Evolutionary conservation across 2,888 invertebrate species (phyloP), one percentile per base, ranked within the genome.

Genomic region (Adelphocoris suturalis): DNA sequence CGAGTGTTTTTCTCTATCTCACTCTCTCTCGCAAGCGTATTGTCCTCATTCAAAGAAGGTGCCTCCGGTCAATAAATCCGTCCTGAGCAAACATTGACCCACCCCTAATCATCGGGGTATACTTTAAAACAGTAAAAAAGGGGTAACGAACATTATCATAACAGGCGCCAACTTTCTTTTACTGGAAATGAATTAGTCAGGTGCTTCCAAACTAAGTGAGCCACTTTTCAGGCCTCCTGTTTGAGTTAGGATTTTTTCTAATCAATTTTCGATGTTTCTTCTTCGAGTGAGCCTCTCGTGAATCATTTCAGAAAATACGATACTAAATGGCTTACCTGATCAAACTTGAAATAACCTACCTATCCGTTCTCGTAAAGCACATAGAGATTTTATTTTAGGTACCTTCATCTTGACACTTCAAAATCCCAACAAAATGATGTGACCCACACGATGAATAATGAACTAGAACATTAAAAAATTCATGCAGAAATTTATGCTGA

Each of bases 161-260:
- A 28, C 68, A 86, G 55, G 86, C 75, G 86, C 86, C 75, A 46
- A 16, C 23, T 86, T 86, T 86, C 86, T 86, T 68, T 86, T 13
- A 75, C 68, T 86, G 68, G 48, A 86, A 75, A 75, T 75, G 75
- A 86, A 86, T 86, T 86, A 86, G 86, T 86, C 86, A 86, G 86
- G 75, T 86, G 86, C 86, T 61, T 68, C 85, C 61, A 9, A 80
- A 47, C 46, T 61, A 37, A 28, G 61, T 28, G 85, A 55, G 61
- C 27, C 61, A 37, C 57, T 85, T 85, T 61, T 61, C n/a, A 80
- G 46, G 47, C 78, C 46, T 37, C 47, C 37, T 37, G 46, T 85
- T 85, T 57, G 55, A 16, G 61, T 14, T 57, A 7, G 23, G 27
- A 37, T 61, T 85, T 85, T 85, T 85, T 61, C 85, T 37, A 52